Percentiles rank a stretch among this genome's conserved stretches.
phyloP scores from a whole-genome alignment of 2,888 invertebrate species.

The Palloptera scutellata region DNA sequence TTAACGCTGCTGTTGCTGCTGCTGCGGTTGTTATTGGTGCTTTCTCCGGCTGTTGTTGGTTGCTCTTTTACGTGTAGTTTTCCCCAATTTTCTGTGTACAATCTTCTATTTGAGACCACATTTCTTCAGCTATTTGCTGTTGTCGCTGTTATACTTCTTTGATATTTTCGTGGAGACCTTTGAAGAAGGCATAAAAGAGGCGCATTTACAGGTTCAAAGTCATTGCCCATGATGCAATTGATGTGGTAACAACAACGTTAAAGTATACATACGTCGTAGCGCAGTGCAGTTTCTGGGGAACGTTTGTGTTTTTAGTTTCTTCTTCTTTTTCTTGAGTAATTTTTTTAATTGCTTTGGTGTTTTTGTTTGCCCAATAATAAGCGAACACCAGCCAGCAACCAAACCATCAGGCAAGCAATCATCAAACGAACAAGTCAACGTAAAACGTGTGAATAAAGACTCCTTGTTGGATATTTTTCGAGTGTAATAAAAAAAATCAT shows the following conservation, averaged over 20 bases:
- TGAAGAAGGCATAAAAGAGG: slow-evolving; percentile 65
- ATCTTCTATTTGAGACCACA: too few species aligned
- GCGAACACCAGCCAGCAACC: too few species aligned
- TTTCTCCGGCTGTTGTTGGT: slow-evolving; percentile 11
- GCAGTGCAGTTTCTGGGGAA: slow-evolving; percentile 20
- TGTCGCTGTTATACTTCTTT: slow-evolving; percentile 15
- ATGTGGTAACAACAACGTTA: slow-evolving; percentile 61
- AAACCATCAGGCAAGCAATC: too few species aligned
- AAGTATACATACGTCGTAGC: background rate
- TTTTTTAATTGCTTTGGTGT: background rate
- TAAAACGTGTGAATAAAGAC: too few species aligned
- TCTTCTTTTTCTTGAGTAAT: background rate
- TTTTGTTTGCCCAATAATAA: too few species aligned
- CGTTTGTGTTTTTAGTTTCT: slow-evolving; percentile 13
- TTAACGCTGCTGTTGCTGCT: slow-evolving; percentile 28
- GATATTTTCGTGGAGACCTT: slow-evolving; percentile 51
- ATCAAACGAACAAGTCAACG: too few species aligned
- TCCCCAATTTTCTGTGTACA: too few species aligned
- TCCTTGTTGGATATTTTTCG: too few species aligned
- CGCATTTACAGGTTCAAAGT: slow-evolving; percentile 64
- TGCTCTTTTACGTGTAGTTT: background rate
- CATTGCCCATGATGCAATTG: slow-evolving; percentile 66
- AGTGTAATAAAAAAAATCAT: too few species aligned
- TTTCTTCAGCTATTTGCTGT: background rate
- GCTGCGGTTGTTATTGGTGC: background rate